Conservation (phyloP, 2,888 invertebrate genomes). For the Tribolium freemani region DNA sequence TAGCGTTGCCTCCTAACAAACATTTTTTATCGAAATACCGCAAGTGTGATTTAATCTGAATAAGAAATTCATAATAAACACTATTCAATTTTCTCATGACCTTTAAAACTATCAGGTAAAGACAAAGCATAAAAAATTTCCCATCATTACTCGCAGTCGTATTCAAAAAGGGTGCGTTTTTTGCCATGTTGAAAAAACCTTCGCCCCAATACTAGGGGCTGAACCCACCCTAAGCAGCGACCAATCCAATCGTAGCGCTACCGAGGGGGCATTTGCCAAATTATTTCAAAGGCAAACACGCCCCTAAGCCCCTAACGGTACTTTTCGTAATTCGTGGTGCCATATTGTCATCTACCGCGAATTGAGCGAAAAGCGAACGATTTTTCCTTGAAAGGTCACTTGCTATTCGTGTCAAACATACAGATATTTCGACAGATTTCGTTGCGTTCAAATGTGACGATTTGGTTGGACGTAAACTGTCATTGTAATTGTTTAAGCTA, state of each 20-base stretch:
- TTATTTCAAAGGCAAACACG: slow-evolving; percentile 57
- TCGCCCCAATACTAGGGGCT: background rate
- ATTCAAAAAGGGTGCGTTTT: slow-evolving; percentile 43
- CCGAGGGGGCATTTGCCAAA: slow-evolving; percentile 52
- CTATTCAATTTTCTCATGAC: slow-evolving; percentile 38
- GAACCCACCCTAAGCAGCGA: slow-evolving; percentile 28
- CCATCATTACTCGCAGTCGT: slow-evolving; percentile 36
- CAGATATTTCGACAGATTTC: slow-evolving; percentile 3
- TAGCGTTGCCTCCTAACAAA: slow-evolving; percentile 2
- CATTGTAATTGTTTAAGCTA: slow-evolving; percentile 58
- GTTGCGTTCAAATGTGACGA: background rate
- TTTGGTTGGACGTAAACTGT: slow-evolving; percentile 43
- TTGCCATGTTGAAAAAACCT: slow-evolving; percentile 37
- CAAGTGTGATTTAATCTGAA: slow-evolving; percentile 22
- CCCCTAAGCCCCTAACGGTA: slow-evolving; percentile 48
- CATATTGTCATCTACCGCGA: slow-evolving; percentile 41
- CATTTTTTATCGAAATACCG: slow-evolving; percentile 24
- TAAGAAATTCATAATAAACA: slow-evolving; percentile 12
- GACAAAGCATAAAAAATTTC: slow-evolving; percentile 42
- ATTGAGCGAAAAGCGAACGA: background rate
- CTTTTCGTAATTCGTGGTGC: slow-evolving; percentile 45
- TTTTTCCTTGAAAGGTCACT: slow-evolving; percentile 23
- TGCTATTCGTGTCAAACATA: slow-evolving; percentile 16
- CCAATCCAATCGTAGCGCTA: slow-evolving; percentile 20
- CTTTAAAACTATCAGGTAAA: slow-evolving; percentile 14